Conservation (phyloP, 2,888 invertebrate genomes). For the Rhagophthalmus giganteus region DNA sequence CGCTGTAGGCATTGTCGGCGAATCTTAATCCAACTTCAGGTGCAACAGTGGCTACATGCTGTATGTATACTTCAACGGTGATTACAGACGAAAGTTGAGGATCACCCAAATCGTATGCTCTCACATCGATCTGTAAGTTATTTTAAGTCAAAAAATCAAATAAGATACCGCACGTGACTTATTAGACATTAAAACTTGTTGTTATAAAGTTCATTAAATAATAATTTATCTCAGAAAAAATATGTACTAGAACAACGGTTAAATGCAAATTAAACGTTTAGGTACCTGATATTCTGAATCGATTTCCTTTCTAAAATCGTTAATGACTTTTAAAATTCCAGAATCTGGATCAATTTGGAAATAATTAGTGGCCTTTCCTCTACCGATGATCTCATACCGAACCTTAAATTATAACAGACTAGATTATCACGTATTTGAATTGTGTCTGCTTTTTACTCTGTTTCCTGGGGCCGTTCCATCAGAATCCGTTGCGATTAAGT, state of each 20-base stretch:
- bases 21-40: slow-evolving; percentile 82
- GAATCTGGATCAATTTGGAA: slow-evolving; percentile 87
- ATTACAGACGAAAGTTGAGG: slow-evolving; percentile 81
- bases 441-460: slow-evolving; percentile 60
- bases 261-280: slow-evolving; percentile 4
- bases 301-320: slow-evolving; percentile 81
- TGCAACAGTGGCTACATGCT: slow-evolving; percentile 69
- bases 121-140: slow-evolving; percentile 71
- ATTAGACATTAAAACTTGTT: too few relatives aligned
- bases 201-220: too few relatives aligned
- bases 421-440: background rate
- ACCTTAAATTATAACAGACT: slow-evolving; percentile 48
- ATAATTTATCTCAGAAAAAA: slow-evolving; percentile 1
- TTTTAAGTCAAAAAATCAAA: background rate
- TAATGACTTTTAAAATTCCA: slow-evolving; percentile 78
- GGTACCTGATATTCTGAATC: slow-evolving; percentile 83
- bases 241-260: too few relatives aligned
- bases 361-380: slow-evolving; percentile 80
- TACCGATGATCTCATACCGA: slow-evolving; percentile 78
- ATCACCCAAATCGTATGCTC: slow-evolving; percentile 84
- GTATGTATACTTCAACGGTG: slow-evolving; percentile 80
- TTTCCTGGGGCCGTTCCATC: slow-evolving; percentile 87
- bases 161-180: too few relatives aligned
- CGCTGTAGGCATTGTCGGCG: slow-evolving; percentile 82
- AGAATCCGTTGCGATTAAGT: slow-evolving; percentile 77